These are phyloP conservation scores for Abramis brama DNA, from an alignment of 2,113 vertebrate species.

Conservation along the genomic window DNA sequence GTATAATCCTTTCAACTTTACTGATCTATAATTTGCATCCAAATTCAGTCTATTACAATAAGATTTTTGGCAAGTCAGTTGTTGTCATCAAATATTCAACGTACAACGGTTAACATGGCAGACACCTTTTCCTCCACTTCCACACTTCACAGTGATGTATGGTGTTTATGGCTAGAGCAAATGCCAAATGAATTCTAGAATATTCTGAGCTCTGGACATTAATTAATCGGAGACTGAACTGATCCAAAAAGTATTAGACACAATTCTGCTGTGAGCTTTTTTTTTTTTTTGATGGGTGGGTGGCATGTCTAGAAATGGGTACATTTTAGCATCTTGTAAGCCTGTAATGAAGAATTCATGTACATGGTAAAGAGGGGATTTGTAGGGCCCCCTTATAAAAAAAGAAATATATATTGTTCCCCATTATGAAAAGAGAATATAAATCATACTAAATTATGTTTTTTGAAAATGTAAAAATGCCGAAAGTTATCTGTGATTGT, in stretches of 20 bases:
- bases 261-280: not conserved
- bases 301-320: not conserved
- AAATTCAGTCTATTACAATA: not conserved
- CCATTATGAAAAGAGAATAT: too few species aligned
- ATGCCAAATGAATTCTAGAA: not conserved
- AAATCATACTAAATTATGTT: too few species aligned
- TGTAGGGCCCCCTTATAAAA: not conserved
- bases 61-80: not conserved
- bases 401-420: not conserved
- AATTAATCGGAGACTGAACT: not conserved
- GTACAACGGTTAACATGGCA: not conserved
- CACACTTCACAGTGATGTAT: not conserved
- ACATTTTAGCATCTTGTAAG: not conserved
- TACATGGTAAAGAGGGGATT: not conserved
- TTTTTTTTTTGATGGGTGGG: not conserved
- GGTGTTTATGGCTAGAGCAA: not conserved
- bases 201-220: not conserved
- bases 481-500: too few species aligned
- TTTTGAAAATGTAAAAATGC: too few species aligned
- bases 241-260: not conserved
- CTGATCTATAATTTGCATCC: not conserved
- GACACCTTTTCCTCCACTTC: not conserved
- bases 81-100: not conserved
- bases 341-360: not conserved
- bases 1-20: not conserved